These are phyloP conservation scores for Myopa testacea DNA, from an alignment of 2,888 invertebrate genomes.

Conservation along the genomic window DNA sequence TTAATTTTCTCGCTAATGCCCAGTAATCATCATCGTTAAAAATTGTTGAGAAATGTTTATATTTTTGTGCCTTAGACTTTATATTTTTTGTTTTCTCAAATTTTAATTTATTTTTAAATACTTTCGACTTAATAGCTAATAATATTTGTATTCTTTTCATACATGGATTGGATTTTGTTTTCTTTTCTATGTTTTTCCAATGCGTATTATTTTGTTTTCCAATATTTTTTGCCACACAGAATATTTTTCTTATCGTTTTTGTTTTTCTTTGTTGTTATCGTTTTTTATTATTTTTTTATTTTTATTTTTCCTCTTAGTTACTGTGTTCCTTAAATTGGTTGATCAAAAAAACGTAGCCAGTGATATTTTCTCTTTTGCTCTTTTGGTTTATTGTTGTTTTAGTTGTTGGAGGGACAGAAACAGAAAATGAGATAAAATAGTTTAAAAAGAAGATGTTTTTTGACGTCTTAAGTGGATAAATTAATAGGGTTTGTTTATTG, in stretches of 20 bases:
- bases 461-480: background rate
- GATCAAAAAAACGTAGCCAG: slow-evolving; percentile 25
- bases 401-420: slow-evolving; percentile 33
- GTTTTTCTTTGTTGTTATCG: slow-evolving; percentile 23
- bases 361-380: slow-evolving; percentile 46
- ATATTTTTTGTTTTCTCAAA: slow-evolving; percentile 45
- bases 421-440: background rate
- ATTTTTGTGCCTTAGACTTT: slow-evolving; percentile 27
- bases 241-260: slow-evolving; percentile 44
- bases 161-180: slow-evolving; percentile 39
- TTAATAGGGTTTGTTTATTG: background rate
- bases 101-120: slow-evolving; percentile 41
- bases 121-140: slow-evolving; percentile 43
- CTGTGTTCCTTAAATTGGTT: slow-evolving; percentile 7
- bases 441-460: background rate
- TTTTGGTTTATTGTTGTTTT: slow-evolving; percentile 36
- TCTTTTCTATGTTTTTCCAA: slow-evolving; percentile 40
- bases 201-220: slow-evolving; percentile 34
- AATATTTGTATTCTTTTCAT: slow-evolving; percentile 43
- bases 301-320: slow-evolving; percentile 21
- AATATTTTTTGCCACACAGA: slow-evolving; percentile 51
- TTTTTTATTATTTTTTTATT: slow-evolving; percentile 46
- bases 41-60: slow-evolving; percentile 12
- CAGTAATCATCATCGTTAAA: slow-evolving; percentile 16
- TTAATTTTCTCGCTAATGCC: slow-evolving; percentile 29